These are phyloP conservation scores for Sparus aurata DNA, from an alignment of 2,797 vertebrate genomes.

Conservation along the genomic window DNA sequence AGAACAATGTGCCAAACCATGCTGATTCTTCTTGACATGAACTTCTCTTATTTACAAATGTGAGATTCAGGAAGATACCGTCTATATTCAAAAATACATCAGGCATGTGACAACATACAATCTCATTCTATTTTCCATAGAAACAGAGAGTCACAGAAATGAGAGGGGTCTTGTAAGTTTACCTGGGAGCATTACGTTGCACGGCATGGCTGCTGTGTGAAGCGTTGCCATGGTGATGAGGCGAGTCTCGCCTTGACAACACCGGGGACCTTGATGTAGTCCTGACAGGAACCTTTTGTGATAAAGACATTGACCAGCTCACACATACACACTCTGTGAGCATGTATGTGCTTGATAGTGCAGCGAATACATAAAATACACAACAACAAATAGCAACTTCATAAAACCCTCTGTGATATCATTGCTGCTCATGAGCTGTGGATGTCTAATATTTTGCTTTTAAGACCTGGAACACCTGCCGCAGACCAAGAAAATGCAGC, in stretches of 20 bases:
- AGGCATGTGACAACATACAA: background rate
- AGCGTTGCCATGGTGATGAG: constrained; percentile 88
- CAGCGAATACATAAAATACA: background rate
- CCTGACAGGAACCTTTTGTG: constrained; percentile 90
- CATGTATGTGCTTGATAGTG: background rate
- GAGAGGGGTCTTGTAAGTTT: constrained; percentile 32
- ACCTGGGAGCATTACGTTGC: constrained; percentile 92
- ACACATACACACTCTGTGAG: constrained; percentile 40
- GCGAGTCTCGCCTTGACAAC: constrained; percentile 92
- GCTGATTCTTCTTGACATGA: background rate
- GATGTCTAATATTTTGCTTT: background rate
- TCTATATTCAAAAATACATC: background rate
- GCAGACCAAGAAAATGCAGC: background rate
- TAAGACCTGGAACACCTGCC: background rate
- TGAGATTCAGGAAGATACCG: background rate
- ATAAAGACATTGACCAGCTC: constrained; percentile 76
- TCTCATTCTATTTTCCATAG: background rate
- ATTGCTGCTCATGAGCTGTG: background rate
- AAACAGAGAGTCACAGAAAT: background rate
- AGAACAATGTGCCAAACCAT: background rate
- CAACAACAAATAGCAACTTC: background rate
- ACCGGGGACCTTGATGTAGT: constrained; percentile 95
- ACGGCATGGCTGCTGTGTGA: constrained; percentile 87
- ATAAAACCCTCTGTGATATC: background rate
- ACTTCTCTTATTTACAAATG: background rate